phyloP scores from a whole-genome alignment of 2,797 vertebrate species.

The Chaunax sp. region DNA sequence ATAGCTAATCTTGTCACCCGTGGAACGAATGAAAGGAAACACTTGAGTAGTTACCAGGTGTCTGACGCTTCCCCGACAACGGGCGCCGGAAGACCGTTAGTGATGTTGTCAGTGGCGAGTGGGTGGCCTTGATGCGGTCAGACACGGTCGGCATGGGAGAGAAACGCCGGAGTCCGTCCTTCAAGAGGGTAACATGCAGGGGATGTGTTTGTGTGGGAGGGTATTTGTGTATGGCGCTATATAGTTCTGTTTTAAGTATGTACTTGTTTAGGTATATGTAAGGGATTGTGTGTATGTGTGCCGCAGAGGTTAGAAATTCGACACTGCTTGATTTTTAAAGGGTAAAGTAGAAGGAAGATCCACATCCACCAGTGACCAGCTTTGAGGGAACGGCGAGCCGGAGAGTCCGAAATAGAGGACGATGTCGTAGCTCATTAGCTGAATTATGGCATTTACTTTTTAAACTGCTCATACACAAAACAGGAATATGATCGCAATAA shows the following conservation, averaged over 20 bases:
- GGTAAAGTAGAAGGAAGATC: too few relatives aligned
- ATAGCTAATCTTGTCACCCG: conserved; percentile 46
- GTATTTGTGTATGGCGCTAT: neutral
- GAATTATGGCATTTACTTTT: neutral
- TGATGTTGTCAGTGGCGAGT: neutral
- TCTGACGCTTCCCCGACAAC: neutral
- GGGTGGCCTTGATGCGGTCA: neutral
- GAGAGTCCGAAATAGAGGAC: neutral
- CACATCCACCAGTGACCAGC: too few relatives aligned
- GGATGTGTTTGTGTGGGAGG: neutral
- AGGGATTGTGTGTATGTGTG: neutral
- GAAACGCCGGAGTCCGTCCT: conserved; percentile 42
- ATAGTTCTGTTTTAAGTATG: neutral
- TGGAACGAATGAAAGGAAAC: conserved; percentile 14
- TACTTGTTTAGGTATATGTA: neutral
- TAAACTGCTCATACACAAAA: neutral
- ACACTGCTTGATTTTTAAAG: neutral
- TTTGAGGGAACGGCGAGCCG: neutral
- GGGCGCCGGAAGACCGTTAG: neutral
- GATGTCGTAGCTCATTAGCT: neutral
- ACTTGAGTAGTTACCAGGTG: neutral
- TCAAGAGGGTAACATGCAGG: conserved; percentile 48
- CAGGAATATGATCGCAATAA: too few relatives aligned
- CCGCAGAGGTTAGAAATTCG: too few relatives aligned
- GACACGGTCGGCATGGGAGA: conserved; percentile 53